These are phyloP conservation scores for Trachurus trachurus DNA, from an alignment of 2,797 vertebrate genomes.

Conservation along the genomic window DNA sequence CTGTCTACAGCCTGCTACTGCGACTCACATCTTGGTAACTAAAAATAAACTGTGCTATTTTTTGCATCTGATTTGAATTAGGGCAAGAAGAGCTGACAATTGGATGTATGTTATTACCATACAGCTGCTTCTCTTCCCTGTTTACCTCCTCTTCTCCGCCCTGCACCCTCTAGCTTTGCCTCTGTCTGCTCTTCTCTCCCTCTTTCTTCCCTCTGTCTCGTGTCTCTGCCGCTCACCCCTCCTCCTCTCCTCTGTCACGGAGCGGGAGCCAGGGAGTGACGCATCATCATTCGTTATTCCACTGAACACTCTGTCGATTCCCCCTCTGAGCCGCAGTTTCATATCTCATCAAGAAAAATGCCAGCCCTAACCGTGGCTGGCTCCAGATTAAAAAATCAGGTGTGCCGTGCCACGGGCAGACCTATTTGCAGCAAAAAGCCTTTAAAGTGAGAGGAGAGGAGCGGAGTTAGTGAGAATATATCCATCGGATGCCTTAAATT, in stretches of 20 bases:
- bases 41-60: slow-evolving; percentile 8
- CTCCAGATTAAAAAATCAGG: slow-evolving; percentile 77
- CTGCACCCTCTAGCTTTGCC: slow-evolving; percentile 22
- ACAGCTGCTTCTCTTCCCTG: slow-evolving; percentile 20
- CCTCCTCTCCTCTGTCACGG: slow-evolving; percentile 64
- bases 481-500: slow-evolving; percentile 43
- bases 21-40: neutral
- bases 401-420: slow-evolving; percentile 51
- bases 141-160: slow-evolving; percentile 23
- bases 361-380: slow-evolving; percentile 65
- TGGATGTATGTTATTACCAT: slow-evolving; percentile 39
- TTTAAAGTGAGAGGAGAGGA: slow-evolving; percentile 53
- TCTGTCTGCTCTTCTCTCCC: slow-evolving; percentile 44
- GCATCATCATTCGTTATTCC: slow-evolving; percentile 84
- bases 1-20: neutral
- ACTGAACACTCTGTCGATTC: slow-evolving; percentile 81
- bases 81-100: slow-evolving; percentile 31
- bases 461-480: slow-evolving; percentile 30
- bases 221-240: slow-evolving; percentile 15
- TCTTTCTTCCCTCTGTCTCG: slow-evolving; percentile 17
- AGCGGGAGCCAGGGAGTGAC: slow-evolving; percentile 69
- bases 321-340: slow-evolving; percentile 77
- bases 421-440: slow-evolving; percentile 55
- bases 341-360: slow-evolving; percentile 85
- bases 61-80: slow-evolving; percentile 33